Conservation (phyloP, 2,113 vertebrate species). For the Sphyrna mokarran region DNA sequence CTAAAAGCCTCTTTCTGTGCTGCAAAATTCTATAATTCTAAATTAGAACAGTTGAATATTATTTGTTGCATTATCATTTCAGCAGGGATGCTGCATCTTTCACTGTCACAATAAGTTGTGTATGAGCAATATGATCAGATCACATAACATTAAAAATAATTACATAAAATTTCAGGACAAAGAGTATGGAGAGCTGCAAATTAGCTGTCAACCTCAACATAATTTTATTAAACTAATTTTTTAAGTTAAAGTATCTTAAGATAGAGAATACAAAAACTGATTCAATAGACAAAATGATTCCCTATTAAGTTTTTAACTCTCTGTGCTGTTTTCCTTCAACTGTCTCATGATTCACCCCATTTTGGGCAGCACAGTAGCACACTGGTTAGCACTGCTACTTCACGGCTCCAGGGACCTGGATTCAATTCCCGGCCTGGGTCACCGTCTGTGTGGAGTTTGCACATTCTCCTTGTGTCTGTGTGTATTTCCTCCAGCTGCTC, state of each 20-base stretch:
- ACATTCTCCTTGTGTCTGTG: no score
- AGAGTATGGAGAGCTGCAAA: background rate
- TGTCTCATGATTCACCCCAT: background rate
- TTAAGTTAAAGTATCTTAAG: background rate
- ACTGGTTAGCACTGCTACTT: no score
- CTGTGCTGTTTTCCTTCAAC: background rate
- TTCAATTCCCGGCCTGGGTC: no score
- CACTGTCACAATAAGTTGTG: background rate
- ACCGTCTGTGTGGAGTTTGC: no score
- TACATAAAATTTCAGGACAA: background rate
- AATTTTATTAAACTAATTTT: no score
- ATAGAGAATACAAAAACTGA: background rate
- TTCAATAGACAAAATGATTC: background rate
- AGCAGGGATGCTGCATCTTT: background rate
- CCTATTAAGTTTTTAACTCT: background rate
- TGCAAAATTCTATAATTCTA: background rate
- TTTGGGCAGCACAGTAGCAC: no score
- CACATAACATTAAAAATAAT: background rate
- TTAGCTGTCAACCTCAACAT: background rate
- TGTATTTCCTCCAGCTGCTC: no score
- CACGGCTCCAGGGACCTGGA: no score
- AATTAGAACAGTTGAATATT: background rate
- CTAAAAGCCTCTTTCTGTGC: background rate
- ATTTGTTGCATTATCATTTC: background rate
- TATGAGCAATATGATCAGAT: background rate